Percentiles rank a stretch among this genome's conserved stretches.
Evolutionary conservation across 2,113 vertebrate species (phyloP).

Genomic region (Neoarius graeffei): DNA sequence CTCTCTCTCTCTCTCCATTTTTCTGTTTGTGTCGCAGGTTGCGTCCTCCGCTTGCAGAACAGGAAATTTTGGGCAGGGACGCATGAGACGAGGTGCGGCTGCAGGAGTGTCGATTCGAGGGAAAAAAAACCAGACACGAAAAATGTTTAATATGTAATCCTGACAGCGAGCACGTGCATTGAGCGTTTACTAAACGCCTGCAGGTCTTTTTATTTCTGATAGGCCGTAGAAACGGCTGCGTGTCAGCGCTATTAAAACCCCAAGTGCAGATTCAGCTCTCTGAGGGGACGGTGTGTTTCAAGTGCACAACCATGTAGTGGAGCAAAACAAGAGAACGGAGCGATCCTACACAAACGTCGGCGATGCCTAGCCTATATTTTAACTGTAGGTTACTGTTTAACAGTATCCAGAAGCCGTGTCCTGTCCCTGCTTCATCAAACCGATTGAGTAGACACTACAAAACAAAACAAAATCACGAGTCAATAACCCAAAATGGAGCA

Average conservation of each 20-base stretch:
- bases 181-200: background rate
- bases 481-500: constrained; percentile 16
- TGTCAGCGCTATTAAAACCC: constrained; percentile 41
- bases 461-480: background rate
- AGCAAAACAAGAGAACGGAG: constrained; percentile 12
- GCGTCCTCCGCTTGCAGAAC: background rate
- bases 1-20: background rate
- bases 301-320: background rate
- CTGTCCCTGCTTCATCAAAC: background rate
- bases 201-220: constrained; percentile 32
- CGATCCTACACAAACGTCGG: background rate
- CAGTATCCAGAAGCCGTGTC: background rate
- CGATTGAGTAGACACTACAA: no score
- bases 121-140: background rate
- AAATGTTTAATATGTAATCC: background rate
- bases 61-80: background rate
- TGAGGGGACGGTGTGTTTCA: constrained; percentile 19
- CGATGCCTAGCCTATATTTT: background rate
- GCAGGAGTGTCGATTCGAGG: background rate
- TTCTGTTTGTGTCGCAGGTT: background rate
- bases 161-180: background rate
- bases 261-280: constrained; percentile 50
- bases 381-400: background rate
- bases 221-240: constrained; percentile 28
- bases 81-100: background rate